Conservation (phyloP, 2,113 vertebrate species). For the Hystrix brachyura region DNA sequence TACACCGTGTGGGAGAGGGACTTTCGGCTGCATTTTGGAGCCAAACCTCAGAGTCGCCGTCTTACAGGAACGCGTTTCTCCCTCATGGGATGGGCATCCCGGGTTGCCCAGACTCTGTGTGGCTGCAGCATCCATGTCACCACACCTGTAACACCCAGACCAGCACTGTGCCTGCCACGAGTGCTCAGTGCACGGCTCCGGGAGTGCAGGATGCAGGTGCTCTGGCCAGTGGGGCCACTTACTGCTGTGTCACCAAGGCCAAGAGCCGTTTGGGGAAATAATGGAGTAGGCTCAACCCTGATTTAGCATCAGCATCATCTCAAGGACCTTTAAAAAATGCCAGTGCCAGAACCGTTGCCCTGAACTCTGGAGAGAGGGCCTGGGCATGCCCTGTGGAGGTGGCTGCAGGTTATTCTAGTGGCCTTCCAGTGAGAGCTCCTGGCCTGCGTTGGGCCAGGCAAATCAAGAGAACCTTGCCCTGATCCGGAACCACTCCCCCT, state of each 20-base stretch:
- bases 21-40: neutral
- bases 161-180: neutral
- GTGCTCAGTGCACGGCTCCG: neutral
- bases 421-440: neutral
- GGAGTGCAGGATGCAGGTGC: neutral
- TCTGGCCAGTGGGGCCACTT: neutral
- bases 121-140: neutral
- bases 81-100: neutral
- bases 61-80: neutral
- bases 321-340: neutral
- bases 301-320: neutral
- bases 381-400: accelerated
- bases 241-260: neutral
- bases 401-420: neutral
- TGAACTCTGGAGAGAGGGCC: neutral
- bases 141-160: too few species aligned
- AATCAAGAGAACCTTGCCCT: neutral
- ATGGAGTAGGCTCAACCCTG: neutral
- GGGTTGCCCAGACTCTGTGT: neutral
- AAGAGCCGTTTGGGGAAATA: neutral
- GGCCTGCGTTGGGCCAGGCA: neutral
- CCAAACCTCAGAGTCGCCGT: neutral
- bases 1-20: neutral
- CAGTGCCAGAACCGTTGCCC: neutral
- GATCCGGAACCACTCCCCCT: neutral